phyloP scores from a whole-genome alignment of 2,888 invertebrate genomes.

The Germaria angustata region DNA sequence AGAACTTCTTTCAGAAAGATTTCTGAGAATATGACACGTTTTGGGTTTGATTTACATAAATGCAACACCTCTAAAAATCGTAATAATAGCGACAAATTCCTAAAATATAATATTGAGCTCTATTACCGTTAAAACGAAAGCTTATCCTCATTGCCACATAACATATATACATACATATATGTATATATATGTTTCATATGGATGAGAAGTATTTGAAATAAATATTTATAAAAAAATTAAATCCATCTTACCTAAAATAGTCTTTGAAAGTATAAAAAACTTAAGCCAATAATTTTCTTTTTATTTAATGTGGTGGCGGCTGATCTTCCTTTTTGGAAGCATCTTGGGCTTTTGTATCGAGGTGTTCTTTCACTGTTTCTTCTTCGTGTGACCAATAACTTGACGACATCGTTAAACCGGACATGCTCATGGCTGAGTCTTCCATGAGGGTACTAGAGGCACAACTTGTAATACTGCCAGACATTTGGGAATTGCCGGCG shows the following conservation, averaged over 20 bases:
- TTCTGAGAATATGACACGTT: too few relatives aligned
- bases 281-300: slow-evolving; percentile 24
- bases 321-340: slow-evolving; percentile 19
- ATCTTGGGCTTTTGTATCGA: slow-evolving; percentile 12
- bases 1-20: too few relatives aligned
- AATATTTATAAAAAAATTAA: too few relatives aligned
- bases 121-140: too few relatives aligned
- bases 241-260: slow-evolving; percentile 57
- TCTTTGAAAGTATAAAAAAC: slow-evolving; percentile 52
- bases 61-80: too few relatives aligned
- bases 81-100: too few relatives aligned
- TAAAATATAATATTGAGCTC: too few relatives aligned
- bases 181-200: too few relatives aligned
- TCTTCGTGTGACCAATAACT: slow-evolving; percentile 76
- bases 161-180: too few relatives aligned
- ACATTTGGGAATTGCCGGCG: slow-evolving; percentile 91
- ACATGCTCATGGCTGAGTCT: slow-evolving; percentile 69
- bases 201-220: too few relatives aligned
- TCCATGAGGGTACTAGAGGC: slow-evolving; percentile 93
- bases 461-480: slow-evolving; percentile 90
- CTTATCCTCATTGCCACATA: too few relatives aligned
- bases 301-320: slow-evolving; percentile 9
- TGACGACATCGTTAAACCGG: slow-evolving; percentile 72
- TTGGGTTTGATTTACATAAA: too few relatives aligned
- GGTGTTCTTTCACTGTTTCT: slow-evolving; percentile 72